Conservation (phyloP, 2,888 invertebrate species). For the Amorpha juglandis region DNA sequence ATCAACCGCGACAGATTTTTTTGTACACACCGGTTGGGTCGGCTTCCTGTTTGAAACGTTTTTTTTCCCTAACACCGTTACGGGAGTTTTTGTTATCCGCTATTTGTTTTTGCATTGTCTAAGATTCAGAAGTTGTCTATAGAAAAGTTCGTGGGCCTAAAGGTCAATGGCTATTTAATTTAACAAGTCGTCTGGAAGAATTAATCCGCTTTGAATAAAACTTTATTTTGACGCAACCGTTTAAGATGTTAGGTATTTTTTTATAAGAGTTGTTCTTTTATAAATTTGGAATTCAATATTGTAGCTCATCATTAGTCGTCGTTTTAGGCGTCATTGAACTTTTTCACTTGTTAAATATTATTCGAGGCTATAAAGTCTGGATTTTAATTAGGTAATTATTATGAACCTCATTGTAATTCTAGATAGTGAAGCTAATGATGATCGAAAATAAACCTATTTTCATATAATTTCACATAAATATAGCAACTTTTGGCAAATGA, state of each 20-base stretch:
- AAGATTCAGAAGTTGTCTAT: not conserved
- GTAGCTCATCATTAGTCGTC: not conserved
- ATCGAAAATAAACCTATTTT: too few species aligned
- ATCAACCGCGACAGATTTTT: constrained; percentile 65
- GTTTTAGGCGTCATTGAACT: too few species aligned
- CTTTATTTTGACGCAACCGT: not conserved
- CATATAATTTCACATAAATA: too few species aligned
- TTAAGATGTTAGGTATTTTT: not conserved
- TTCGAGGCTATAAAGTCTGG: not conserved
- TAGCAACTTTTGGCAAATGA: too few species aligned
- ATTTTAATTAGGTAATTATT: not conserved
- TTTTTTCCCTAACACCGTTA: constrained; percentile 70
- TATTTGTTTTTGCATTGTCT: constrained; percentile 23
- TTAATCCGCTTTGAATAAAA: not conserved
- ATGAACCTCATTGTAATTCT: too few species aligned
- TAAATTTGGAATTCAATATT: not conserved
- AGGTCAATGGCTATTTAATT: not conserved
- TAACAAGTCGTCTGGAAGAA: not conserved
- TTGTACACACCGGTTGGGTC: constrained; percentile 73
- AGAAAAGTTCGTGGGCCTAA: not conserved
- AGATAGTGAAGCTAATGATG: too few species aligned
- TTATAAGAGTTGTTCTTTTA: not conserved
- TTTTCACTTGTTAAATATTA: not conserved
- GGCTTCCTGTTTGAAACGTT: constrained; percentile 77
- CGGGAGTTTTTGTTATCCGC: constrained; percentile 56